Evolutionary conservation across 2,797 vertebrate genomes (phyloP).

Genomic region (Macropodus opercularis): DNA sequence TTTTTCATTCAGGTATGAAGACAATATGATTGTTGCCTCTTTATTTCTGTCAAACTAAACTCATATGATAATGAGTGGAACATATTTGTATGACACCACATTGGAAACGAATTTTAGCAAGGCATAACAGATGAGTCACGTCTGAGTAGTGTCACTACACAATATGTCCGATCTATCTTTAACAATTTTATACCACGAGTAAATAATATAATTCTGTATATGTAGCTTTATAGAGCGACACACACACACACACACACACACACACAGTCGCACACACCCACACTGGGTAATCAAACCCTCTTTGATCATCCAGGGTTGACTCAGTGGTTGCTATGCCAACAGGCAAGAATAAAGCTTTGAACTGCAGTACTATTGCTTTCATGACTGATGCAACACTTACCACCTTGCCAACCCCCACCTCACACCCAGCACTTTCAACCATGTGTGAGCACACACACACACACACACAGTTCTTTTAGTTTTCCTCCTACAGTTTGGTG

Average conservation of each 20-base stretch:
- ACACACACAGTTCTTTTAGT: slow-evolving; percentile 17
- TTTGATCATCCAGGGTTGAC: slow-evolving; percentile 54
- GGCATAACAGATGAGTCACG: not conserved
- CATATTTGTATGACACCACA: not conserved
- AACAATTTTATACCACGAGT: not conserved
- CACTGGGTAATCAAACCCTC: slow-evolving; percentile 25
- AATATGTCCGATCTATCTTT: not conserved
- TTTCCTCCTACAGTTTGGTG: slow-evolving; percentile 40
- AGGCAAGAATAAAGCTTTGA: slow-evolving; percentile 43
- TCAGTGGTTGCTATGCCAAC: slow-evolving; percentile 61
- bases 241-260: slow-evolving; percentile 2
- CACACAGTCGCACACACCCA: slow-evolving; percentile 2
- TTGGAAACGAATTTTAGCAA: not conserved
- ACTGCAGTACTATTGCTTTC: slow-evolving; percentile 50
- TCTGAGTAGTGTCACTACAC: not conserved
- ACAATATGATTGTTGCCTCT: too few species aligned
- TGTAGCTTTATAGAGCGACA: not conserved
- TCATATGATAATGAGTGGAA: too few species aligned
- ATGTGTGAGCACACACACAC: not conserved
- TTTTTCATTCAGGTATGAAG: too few species aligned
- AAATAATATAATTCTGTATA: not conserved
- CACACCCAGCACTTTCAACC: not conserved
- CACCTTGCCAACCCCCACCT: slow-evolving; percentile 10
- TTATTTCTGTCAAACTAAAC: too few species aligned
- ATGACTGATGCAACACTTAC: slow-evolving; percentile 65